Base-by-base conservation (phyloP, 2,888 invertebrate species). In the Drosophila paranaensis region DNA sequence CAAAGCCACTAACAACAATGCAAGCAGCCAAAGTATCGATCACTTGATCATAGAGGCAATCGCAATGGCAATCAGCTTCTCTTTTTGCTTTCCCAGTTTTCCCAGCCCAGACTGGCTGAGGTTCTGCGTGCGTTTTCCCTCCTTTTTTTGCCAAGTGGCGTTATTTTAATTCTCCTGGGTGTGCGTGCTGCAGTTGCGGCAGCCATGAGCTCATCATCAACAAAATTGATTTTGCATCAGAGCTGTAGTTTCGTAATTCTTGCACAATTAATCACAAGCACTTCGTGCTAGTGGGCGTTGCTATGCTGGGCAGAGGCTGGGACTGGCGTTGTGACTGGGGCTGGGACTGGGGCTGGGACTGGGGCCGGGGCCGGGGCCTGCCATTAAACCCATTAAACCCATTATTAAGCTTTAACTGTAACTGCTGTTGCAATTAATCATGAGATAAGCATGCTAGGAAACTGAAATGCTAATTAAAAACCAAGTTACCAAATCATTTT, bases 401-500 rank as follows among this genome's bases (percentile, higher is more conserved):
- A 86, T 88, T 83, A 86, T 86, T 86, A 88, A 75, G 58, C 68
- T 56, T 83, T 85, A 85, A 86, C 85, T 83, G 81, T 86, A 79
- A 83, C 74, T 80, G 84, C 81, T 63, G 71, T 66, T 60, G 85
- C 84, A 81, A 86, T 86, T 86, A 86, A 88, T 86, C 78, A 86
- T 79, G 81, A 71, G 88, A 88, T 88, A 85, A 88, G 86, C 84
- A 82, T 77, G 82, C 69, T 70, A n/a, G 63, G 61, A 33, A 55
- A 78, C 72, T 73, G 51, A 78, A 78, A 86, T 88, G 89, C 84
- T 86, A 86, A 85, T 88, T 88, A 88, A 88, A 88, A 81, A 68
- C 62, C 66, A 79, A 87, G 80, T 68, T 71, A 82, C 79, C 70
- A 84, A 85, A 83, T 68, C 72, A 78, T 76, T 72, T 74, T 75